Conservation (phyloP, 2,888 invertebrate species). For the Charanyca ferruginea region DNA sequence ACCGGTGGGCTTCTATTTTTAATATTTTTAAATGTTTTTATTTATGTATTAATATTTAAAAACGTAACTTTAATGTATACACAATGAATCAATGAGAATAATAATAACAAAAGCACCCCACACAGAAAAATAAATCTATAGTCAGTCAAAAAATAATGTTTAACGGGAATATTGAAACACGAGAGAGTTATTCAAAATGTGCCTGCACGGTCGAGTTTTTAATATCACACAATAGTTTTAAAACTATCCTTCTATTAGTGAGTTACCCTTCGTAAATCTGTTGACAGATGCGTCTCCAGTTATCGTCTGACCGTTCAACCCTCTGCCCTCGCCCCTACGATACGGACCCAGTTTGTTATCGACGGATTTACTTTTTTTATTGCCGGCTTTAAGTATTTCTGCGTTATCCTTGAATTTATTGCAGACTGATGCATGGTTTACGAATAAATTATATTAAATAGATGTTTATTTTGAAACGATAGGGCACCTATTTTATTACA, state of each 20-base stretch:
- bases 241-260: constrained; percentile 49
- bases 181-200: neutral
- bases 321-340: constrained; percentile 56
- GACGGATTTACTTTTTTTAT: constrained; percentile 67
- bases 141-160: too few relatives aligned
- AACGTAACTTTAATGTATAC: too few relatives aligned
- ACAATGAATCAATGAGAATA: too few relatives aligned
- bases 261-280: constrained; percentile 67
- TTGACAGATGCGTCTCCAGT: constrained; percentile 71
- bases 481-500: too few relatives aligned
- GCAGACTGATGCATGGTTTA: constrained; percentile 36
- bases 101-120: too few relatives aligned
- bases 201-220: neutral
- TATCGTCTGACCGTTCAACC: constrained; percentile 72
- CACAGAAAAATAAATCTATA: too few relatives aligned
- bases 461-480: too few relatives aligned
- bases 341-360: constrained; percentile 64
- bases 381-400: constrained; percentile 51
- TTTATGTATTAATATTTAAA: too few relatives aligned
- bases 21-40: too few relatives aligned
- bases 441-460: constrained; percentile 39
- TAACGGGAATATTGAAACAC: neutral
- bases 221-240: neutral
- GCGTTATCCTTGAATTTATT: constrained; percentile 63
- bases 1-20: too few relatives aligned